Evolutionary conservation across 2,888 invertebrate species (phyloP), one percentile per base, ranked within the genome.

Genomic region (Cataglyphis cursor): DNA sequence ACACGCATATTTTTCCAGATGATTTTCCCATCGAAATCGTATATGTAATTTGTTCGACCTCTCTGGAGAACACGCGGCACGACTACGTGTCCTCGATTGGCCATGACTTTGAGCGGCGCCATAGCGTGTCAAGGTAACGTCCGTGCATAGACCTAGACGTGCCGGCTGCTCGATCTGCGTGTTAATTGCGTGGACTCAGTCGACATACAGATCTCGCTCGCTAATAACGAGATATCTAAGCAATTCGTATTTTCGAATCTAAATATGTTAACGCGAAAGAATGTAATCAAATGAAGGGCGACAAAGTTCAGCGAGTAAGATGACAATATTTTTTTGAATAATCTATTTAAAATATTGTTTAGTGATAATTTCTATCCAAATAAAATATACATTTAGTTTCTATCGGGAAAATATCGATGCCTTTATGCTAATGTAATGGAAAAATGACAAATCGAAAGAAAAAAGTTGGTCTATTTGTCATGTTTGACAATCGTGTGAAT

Each of bases 121-220:
- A 48, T 64, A 75, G 51, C 62, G 74, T 75, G 75, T 75, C 75
- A 75, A 75, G 75, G 64, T 64, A 35, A 75, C 64, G 35, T 51
- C n/a, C 35, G 31, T 35, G 35, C 64, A 31, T 74, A 74, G 31
- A 74, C 21, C 31, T 31, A 44, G 61, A 73, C 59, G n/a, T 59
- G 48, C n/a, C 24, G 57, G 18, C 18, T 48, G 48, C n/a, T 51
- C 18, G 51, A 48, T 48, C 51, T 0, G 51, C 51, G n/a, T n/a
- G n/a, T 51, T 51, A 51, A 51, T 51, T 51, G 51, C 51, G 51
- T n/a, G n/a, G n/a, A 51, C n/a, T 51, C n/a, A n/a, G 1, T 8
- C n/a, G 51, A n/a, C n/a, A 18, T 48, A 51, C n/a, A 51, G n/a
- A 8, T 51, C 51, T 44, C n/a, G 51, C 18, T 51, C n/a, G 8